Evolutionary conservation across 53 echinoderm and acorn worm genomes (phyloP).

Genomic region (Luidia sarsii): DNA sequence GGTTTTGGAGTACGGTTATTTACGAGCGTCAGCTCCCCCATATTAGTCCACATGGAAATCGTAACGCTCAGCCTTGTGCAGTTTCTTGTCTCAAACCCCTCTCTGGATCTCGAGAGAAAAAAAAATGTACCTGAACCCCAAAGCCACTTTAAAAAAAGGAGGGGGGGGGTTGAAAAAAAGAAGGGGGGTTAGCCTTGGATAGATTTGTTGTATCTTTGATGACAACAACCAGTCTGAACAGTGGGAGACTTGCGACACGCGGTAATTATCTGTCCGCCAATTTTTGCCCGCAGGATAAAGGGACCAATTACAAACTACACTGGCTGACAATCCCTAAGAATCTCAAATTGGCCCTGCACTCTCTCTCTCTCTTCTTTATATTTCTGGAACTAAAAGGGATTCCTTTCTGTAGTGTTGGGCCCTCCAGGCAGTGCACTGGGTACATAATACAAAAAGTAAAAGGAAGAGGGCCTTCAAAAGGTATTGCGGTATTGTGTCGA

Average conservation of each 20-base stretch:
- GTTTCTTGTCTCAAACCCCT: too few species aligned
- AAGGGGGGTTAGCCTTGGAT: conserved; percentile 13
- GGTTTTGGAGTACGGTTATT: too few species aligned
- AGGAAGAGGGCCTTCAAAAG: conserved; percentile 23
- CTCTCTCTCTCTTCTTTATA: conserved; percentile 33
- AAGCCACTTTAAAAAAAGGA: too few species aligned
- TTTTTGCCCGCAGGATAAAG: background rate
- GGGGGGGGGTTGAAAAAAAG: background rate
- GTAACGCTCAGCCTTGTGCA: too few species aligned
- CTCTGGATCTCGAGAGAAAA: too few species aligned
- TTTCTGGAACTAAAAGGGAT: conserved; percentile 35
- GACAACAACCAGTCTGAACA: background rate
- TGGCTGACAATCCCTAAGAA: conserved; percentile 23
- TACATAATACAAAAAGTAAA: conserved; percentile 31
- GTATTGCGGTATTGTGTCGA: background rate
- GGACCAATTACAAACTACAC: conserved; percentile 42
- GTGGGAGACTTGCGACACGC: background rate
- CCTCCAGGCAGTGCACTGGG: background rate
- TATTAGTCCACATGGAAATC: too few species aligned
- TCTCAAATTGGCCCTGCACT: conserved; percentile 31
- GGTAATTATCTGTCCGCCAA: background rate
- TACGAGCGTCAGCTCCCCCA: too few species aligned
- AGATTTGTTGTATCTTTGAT: background rate
- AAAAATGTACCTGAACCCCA: too few species aligned
- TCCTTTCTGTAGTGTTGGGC: conserved; percentile 13